Evolutionary conservation across 2,797 vertebrate species (phyloP), one percentile per base, ranked within the genome.

Genomic region (Halcyon leucocephala): DNA sequence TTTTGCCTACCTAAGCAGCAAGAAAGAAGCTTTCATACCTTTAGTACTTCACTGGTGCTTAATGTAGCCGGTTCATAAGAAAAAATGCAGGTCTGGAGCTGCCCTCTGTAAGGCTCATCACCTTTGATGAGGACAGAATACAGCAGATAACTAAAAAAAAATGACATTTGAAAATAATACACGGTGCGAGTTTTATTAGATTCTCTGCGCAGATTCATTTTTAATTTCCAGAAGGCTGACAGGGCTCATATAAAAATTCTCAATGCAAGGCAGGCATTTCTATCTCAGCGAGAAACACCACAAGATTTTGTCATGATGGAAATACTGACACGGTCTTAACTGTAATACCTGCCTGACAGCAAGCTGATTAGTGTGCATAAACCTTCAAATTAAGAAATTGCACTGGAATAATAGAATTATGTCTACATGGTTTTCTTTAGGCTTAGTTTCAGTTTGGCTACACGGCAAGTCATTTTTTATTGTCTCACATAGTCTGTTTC

Each of bases 141-240:
- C n/a, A 94, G 72, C 79, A 84, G 77, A 66, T 69, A 69, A 61
- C 10, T 24, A 14, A 35, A 48, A 58, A 79, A 79, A 95, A 91
- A 35, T 9, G 0, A 57, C 62, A 83, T 72, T 73, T 87, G 41
- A 35, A 84, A 93, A 89, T 94, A 90, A 71, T 31, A 24, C 22
- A 3, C 15, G 37, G 57, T 17, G 17, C 35, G 49, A 80, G 37
- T 70, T 86, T 64, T 89, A 83, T 86, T 88, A 81, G 81, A 73
- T 93, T 81, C 62, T 81, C 52, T 86, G n/a, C 80, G 41, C 42
- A 89, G 57, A 52, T 96, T 93, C 84, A 67, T 89, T 95, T 97
- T 91, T 94, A 87, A 82, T 86, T 87, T 82, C 76, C 44, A 71
- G 44, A 55, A 86, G 41, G 37, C 66, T 96, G 93, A 71, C 72